Evolutionary conservation across 2,888 invertebrate genomes (phyloP).

Genomic region (Eledona agricola): DNA sequence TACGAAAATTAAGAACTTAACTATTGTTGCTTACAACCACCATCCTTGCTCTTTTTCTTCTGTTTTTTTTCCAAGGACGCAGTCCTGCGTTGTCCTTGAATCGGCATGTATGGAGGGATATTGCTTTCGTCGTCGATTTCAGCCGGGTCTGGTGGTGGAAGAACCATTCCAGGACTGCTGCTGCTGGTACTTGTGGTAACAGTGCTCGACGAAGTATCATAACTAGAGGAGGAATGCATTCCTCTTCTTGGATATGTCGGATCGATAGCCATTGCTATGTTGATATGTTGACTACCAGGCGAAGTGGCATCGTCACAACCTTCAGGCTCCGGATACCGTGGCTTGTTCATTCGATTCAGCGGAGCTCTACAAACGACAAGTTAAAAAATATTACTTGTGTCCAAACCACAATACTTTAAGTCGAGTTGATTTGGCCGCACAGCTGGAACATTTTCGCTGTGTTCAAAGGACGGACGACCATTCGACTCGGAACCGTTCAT

Average conservation of each 20-base stretch:
- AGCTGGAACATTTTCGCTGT: conserved; percentile 39
- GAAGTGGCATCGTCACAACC: conserved; percentile 44
- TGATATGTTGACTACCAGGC: conserved; percentile 60
- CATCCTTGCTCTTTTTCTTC: conserved; percentile 57
- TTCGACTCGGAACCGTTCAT: conserved; percentile 45
- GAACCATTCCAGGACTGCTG: conserved; percentile 55
- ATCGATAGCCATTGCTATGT: conserved; percentile 74
- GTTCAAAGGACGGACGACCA: conserved; percentile 38
- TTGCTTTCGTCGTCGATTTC: conserved; percentile 65
- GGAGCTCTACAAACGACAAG: conserved; percentile 46
- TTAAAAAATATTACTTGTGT: conserved; percentile 6
- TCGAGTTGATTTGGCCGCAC: conserved; percentile 60
- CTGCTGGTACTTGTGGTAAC: conserved; percentile 56
- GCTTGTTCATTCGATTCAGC: conserved; percentile 54
- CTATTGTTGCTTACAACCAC: conserved; percentile 60
- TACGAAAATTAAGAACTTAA: conserved; percentile 6
- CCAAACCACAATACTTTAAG: conserved; percentile 50
- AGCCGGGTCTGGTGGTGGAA: conserved; percentile 53
- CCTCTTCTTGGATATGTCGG: conserved; percentile 67
- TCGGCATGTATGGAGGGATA: conserved; percentile 79
- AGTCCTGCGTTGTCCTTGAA: conserved; percentile 76
- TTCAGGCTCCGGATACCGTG: conserved; percentile 58
- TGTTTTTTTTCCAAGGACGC: conserved; percentile 71
- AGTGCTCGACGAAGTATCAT: conserved; percentile 57
- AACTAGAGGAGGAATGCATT: conserved; percentile 54